Evolutionary conservation across 2,888 invertebrate species (phyloP), one percentile per base, ranked within the genome.

Genomic region (Chrysolina haemoptera): DNA sequence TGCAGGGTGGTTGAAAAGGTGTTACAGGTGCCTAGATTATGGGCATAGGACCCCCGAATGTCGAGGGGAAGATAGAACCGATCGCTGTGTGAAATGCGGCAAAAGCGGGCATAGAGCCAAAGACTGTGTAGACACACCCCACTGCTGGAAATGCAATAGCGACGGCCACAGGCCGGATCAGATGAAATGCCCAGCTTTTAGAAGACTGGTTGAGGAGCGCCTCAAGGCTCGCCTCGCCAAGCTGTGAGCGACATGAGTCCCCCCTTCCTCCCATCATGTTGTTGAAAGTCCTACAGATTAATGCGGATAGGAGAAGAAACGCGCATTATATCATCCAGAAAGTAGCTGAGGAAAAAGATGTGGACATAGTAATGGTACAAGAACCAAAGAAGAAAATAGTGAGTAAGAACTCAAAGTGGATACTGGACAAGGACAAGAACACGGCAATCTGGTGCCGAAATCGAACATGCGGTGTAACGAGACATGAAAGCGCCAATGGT

Each of bases 131-230:
- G 46, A 46, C 20, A 35, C 62, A 14, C 14, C 55, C 9, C 14
- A 41, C 62, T 62, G 11, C 46, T 46, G 5, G 46, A 46, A 46
- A n/a, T n/a, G 12, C 46, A n/a, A n/a, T n/a, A n/a, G n/a, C n/a
- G n/a, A 46, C 5, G n/a, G 46, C 12, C 46, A 46, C n/a, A 46
- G 11, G 46, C 14, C 46, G 5, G 48, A 48, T 3, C 48, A 16
- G 9, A 48, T n/a, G 48, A 69, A 16, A 48, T 69, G 69, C 35
- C 35, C 22, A 27, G 46, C 48, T 1, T 69, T 43, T 9, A 69
- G 27, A 18, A 62, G 35, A n/a, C n/a, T 14, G 14, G 41, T 12
- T 1, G 40, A 16, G 18, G 63, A 4, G 35, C 63, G 63, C 12
- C 40, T 11, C 41, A 40, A 12, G 40, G 11, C 41, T 5, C 16